Evolutionary conservation across 1,140 invertebrate genomes (phyloP), one percentile per base, ranked within the genome.

Genomic region (Drosophila varians): DNA sequence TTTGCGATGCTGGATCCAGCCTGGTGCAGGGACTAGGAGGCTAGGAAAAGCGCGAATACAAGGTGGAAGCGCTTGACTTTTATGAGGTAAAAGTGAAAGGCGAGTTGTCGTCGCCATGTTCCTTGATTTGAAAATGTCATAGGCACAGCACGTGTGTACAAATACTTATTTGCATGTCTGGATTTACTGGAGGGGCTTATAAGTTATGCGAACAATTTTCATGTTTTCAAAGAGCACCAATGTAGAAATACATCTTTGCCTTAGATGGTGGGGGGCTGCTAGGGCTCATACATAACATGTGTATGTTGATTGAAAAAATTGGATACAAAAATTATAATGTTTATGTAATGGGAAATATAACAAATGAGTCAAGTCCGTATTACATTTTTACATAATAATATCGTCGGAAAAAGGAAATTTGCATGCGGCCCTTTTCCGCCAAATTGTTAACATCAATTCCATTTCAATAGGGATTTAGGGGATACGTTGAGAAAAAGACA

Each of bases 61-160:
- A 73, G 58, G 60, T 65, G 47, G 70, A 47, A 38, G 40, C 58
- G 26, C 46, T 51, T 74, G 71, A 54, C 68, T 73, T 61, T 52
- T 53, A 48, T 65, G 54, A 77, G 45, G 51, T 55, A 86, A 79
- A 86, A 79, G 80, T 75, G 75, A 84, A 84, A 83, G 70, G 64
- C 53, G 53, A 72, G 56, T 82, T 45, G 58, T 71, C 60, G 53
- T 68, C 64, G 64, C 64, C 23, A 66, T 47, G 60, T 52, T 69
- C 60, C 55, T 72, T 84, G 80, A 84, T 86, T 82, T 87, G 66
- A 73, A 76, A 70, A 82, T 77, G 80, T 62, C 69, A 69, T 56
- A 79, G 42, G 55, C 65, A 62, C 42, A 23, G 46, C 52, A 55
- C 38, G 34, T 43, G 47, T 56, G 57, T 46, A 18, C 38, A 16